These are phyloP conservation scores for Thysanoteuthis rhombus DNA, from an alignment of 2,888 invertebrate species.

Conservation along the genomic window DNA sequence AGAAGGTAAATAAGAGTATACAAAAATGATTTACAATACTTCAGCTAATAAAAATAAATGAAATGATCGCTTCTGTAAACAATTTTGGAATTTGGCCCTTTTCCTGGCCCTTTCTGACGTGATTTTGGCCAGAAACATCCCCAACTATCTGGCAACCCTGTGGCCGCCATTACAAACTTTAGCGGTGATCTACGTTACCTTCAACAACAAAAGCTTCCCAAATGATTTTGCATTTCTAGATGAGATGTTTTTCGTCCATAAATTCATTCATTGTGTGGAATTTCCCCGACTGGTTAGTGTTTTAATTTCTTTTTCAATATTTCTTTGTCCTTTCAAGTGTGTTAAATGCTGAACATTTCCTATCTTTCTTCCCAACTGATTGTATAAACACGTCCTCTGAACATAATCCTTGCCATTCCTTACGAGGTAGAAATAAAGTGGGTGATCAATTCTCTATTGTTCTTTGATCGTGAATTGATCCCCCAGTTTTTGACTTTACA, in stretches of 20 bases:
- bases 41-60: too few species aligned
- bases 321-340: too few species aligned
- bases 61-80: too few species aligned
- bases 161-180: background rate
- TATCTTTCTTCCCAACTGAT: background rate
- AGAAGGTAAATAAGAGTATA: too few species aligned
- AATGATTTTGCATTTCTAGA: background rate
- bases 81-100: too few species aligned
- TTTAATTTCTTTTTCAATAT: background rate
- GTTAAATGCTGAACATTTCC: background rate
- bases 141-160: too few species aligned
- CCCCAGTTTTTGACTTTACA: background rate
- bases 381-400: background rate
- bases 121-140: too few species aligned
- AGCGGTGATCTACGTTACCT: background rate
- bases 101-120: too few species aligned
- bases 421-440: background rate
- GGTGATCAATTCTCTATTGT: background rate
- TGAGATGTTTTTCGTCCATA: background rate
- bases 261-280: background rate
- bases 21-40: too few species aligned
- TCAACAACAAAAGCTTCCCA: background rate
- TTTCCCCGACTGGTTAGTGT: background rate
- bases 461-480: background rate
- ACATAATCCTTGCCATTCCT: background rate